Conservation (phyloP, 2,797 vertebrate genomes). For the Oryzias dopingdopingensis region DNA sequence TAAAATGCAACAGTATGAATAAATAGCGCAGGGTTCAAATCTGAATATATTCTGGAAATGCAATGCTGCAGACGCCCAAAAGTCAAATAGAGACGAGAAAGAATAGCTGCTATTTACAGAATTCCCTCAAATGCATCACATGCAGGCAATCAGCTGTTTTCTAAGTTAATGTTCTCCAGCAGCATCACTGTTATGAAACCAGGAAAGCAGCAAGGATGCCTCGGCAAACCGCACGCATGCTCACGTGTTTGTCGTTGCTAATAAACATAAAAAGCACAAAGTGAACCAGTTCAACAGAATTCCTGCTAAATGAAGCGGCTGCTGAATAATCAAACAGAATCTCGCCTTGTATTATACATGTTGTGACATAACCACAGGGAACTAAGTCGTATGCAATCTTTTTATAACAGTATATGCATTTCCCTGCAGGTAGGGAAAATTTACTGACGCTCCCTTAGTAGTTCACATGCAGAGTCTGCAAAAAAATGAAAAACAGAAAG, state of each 20-base stretch:
- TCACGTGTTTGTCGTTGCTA: constrained; percentile 1
- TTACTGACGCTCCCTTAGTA: background rate
- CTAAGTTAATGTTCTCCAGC: background rate
- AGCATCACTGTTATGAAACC: constrained; percentile 3
- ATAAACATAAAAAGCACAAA: constrained; percentile 11
- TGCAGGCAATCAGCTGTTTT: background rate
- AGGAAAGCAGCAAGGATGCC: background rate
- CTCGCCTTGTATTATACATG: constrained; percentile 7
- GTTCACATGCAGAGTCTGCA: background rate
- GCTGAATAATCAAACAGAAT: constrained; percentile 25
- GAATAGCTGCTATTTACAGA: background rate
- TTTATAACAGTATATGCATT: constrained; percentile 2
- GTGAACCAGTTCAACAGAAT: constrained; percentile 2
- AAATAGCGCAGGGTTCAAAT: background rate
- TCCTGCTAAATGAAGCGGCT: constrained; percentile 14
- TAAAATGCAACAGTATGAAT: background rate
- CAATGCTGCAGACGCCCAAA: background rate
- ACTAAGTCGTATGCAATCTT: background rate
- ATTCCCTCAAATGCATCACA: background rate
- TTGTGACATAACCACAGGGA: constrained; percentile 6
- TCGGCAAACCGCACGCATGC: background rate
- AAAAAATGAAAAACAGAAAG: background rate
- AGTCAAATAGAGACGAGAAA: background rate
- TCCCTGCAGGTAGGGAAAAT: background rate
- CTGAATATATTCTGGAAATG: background rate